Evolutionary conservation across 1,140 invertebrate genomes (phyloP), one percentile per base, ranked within the genome.

Genomic region (Aphis gossypii): DNA sequence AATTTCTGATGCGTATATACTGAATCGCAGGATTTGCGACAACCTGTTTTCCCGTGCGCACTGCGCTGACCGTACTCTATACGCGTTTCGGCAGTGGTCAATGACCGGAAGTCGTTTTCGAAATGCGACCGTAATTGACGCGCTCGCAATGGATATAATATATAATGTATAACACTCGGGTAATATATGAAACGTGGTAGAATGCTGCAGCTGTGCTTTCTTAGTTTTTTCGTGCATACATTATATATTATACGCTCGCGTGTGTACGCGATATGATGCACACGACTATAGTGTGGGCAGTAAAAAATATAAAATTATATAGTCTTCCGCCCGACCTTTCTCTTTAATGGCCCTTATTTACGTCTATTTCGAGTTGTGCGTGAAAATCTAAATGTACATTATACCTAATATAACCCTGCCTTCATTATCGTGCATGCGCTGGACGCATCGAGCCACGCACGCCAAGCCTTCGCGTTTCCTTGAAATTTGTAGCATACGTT

Each of bases 51-150:
- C 11, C 41, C 41, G 30, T 35, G 89, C 23, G 54, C 25, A 56
- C 41, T n/a, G 41, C 3, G 11, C 23, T 92, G 25, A n/a, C 30
- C 46, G 76, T 35, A n/a, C 51, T 9, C 35, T 41, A 25, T 38
- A 76, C 41, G 35, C 82, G 48, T 54, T 93, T 93, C 18, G 48
- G 82, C 51, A 25, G 48, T 93, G 92, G 92, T 93, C 92, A 93
- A 84, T 56, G 92, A 93, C 92, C 92, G 92, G 92, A 93, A 93
- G 92, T 93, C 82, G 48, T 86, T 84, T 92, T 93, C 82, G 82
- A 83, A 93, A 93, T 25, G 82, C 48, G 60, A 92, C 54, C 51
- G 92, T 84, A 86, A 92, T 93, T 93, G 92, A 93, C 76, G 23
- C 60, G 1, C n/a, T 76, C 30, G 30, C 51, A 51, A 93, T 21